phyloP scores from a whole-genome alignment of 2,797 vertebrate species.

The Alauda arvensis region DNA sequence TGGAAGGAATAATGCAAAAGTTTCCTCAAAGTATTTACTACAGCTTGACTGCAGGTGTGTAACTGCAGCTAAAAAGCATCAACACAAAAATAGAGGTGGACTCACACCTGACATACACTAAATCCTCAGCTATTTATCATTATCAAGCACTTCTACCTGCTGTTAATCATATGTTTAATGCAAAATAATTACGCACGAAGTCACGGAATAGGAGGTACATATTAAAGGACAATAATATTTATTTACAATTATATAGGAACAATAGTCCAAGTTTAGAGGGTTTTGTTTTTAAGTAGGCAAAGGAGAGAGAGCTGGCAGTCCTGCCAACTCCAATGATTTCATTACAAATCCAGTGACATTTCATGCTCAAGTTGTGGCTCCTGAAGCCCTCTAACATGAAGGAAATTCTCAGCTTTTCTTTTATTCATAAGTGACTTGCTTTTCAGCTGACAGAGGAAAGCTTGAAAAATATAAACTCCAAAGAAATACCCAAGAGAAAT shows the following conservation, averaged over 20 bases:
- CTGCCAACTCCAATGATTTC: neutral
- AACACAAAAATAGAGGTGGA: neutral
- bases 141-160: neutral
- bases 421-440: slow-evolving; percentile 15
- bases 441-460: neutral
- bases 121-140: neutral
- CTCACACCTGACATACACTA: neutral
- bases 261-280: neutral
- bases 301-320: neutral
- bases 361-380: neutral
- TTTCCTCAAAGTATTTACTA: neutral
- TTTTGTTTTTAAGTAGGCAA: neutral
- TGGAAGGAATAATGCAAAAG: neutral
- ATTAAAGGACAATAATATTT: neutral
- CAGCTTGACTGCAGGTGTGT: neutral
- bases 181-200: neutral
- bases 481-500: slow-evolving; percentile 11
- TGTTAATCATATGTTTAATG: neutral
- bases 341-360: slow-evolving; percentile 11
- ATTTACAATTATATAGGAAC: neutral
- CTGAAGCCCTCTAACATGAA: neutral
- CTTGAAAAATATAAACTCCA: neutral
- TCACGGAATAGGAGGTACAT: neutral
- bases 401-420: slow-evolving; percentile 22
- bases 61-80: neutral